A percentile compares a stretch with the other conserved stretches of the same genome.
phyloP scores from a whole-genome alignment of 2,797 vertebrate genomes.

The Corythornis leucogaster region DNA sequence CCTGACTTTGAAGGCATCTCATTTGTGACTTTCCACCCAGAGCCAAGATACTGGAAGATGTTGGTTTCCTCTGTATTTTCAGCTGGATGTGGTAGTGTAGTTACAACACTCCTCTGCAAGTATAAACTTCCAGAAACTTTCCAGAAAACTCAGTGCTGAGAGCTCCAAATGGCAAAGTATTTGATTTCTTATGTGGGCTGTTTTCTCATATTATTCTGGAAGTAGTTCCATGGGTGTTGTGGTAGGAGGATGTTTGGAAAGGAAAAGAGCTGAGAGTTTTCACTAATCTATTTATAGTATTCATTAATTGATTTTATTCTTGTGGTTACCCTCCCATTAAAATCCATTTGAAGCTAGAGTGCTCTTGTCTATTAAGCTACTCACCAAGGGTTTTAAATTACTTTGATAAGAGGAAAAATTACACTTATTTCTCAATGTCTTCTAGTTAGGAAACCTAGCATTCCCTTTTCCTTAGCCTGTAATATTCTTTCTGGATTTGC shows the following conservation, averaged over 20 bases:
- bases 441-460: neutral
- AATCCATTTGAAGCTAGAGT: conserved; percentile 69
- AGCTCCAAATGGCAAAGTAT: neutral
- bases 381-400: conserved; percentile 61
- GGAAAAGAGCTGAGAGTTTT: conserved; percentile 33
- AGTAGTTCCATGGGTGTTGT: conserved; percentile 47
- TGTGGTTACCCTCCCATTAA: conserved; percentile 64
- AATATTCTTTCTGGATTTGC: neutral
- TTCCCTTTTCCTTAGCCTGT: neutral
- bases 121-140: neutral
- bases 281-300: conserved; percentile 50
- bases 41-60: neutral
- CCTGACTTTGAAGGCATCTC: neutral
- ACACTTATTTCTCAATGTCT: neutral
- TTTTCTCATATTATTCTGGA: conserved; percentile 44
- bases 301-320: conserved; percentile 74
- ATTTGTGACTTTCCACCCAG: neutral
- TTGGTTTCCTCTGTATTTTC: neutral
- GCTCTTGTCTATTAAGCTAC: conserved; percentile 56
- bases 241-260: conserved; percentile 39
- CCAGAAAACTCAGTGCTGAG: neutral
- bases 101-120: neutral
- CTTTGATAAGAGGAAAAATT: conserved; percentile 38
- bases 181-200: conserved; percentile 31
- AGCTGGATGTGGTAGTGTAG: neutral